Conservation (phyloP, 2,888 invertebrate genomes). For the Cordilura impudica region DNA sequence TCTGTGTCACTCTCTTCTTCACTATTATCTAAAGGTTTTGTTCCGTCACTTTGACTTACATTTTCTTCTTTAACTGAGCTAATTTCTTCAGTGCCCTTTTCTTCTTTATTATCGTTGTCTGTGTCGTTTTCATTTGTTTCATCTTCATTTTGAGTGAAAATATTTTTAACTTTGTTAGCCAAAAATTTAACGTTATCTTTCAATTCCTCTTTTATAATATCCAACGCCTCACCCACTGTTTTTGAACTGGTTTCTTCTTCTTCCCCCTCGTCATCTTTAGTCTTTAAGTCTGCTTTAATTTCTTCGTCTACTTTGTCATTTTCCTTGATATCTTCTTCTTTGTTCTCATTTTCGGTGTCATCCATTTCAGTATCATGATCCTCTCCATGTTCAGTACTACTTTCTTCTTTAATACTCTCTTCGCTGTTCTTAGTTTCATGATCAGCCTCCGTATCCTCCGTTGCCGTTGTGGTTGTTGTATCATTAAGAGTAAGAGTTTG, state of each 20-base stretch:
- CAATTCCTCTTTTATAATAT: slow-evolving; percentile 38
- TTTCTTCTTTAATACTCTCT: no score
- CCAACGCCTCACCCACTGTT: slow-evolving; percentile 51
- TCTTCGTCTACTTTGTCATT: background rate
- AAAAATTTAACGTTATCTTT: slow-evolving; percentile 48
- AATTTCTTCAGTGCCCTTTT: slow-evolving; percentile 53
- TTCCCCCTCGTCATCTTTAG: background rate
- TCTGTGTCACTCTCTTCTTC: slow-evolving; percentile 51
- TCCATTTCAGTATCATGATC: background rate
- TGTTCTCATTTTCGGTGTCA: background rate
- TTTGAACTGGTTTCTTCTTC: slow-evolving; percentile 33
- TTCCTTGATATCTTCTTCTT: slow-evolving; percentile 10
- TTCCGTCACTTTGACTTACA: slow-evolving; percentile 20
- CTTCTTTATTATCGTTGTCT: slow-evolving; percentile 8
- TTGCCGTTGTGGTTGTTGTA: slow-evolving; percentile 56
- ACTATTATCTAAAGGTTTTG: slow-evolving; percentile 20
- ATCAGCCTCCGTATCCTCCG: slow-evolving; percentile 35
- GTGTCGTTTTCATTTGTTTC: slow-evolving; percentile 31
- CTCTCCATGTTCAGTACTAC: no score
- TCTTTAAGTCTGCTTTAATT: slow-evolving; percentile 28
- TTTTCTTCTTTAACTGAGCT: background rate
- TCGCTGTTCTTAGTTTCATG: background rate
- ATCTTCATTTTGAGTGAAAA: slow-evolving; percentile 21
- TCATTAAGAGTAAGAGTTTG: slow-evolving; percentile 74
- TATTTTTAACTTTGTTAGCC: slow-evolving; percentile 45